Base-by-base conservation (phyloP, 2,113 vertebrate species). In the Phalacrocorax carbo region DNA sequence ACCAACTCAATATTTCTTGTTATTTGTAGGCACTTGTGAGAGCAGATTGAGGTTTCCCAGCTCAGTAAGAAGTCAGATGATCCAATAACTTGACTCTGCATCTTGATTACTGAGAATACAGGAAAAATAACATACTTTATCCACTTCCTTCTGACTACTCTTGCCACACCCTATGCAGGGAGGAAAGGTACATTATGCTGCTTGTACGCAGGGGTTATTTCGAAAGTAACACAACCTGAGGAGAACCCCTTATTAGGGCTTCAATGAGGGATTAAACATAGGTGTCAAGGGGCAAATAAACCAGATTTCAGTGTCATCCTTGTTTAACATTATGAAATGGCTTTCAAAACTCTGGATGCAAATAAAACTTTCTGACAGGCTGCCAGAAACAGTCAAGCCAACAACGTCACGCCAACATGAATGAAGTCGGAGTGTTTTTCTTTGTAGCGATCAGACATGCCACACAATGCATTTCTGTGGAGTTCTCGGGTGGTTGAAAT, bases 41-140 rank as follows among this genome's bases (percentile, higher is more conserved):
- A 94, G 93, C 48, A 95, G 88, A 77, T 54, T 90, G 94, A 96
- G 80, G 79, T 90, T 96, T 96, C 89, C 81, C 93, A 96, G 91
- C 66, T 94, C 78, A 60, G 55, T 91, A 86, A 91, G 62, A 94
- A 94, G 84, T 93, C 84, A 88, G 92, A 95, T 65, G 83, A 96
- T 82, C 78, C 81, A 91, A 16, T 78, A 88, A 96, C 94, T 93
- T 93, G 76, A 92, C 25, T 84, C 52, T 70, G 64, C 64, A 92
- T 75, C 90, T 83, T 2, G 8, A 70, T 83, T 75, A 83, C 51
- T 30, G 57, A 95, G 68, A 64, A 83, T 58, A 86, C 40, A 77
- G 55, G 64, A 91, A 95, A 94, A 97, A 92, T 54, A 89, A 73
- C 34, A 30, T 10, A 42, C 44, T 86, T 91, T 44, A 93, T n/a